Conservation (phyloP, 2,113 vertebrate species). For the Phaetusa simplex region DNA sequence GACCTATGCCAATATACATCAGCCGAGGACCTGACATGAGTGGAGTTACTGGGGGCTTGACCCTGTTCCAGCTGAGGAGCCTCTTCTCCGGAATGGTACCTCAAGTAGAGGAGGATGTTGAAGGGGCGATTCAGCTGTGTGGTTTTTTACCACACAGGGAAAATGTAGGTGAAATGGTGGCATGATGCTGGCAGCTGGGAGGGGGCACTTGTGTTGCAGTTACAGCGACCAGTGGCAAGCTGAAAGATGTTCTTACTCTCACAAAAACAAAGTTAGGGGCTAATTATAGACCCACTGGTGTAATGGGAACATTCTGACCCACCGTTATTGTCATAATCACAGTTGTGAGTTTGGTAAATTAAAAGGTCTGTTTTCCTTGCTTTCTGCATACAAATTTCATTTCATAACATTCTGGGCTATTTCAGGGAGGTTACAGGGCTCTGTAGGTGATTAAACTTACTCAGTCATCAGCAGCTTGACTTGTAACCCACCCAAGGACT, state of each 20-base stretch:
- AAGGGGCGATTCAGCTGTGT: background rate
- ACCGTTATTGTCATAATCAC: constrained; percentile 14
- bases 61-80: background rate
- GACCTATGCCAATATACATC: background rate
- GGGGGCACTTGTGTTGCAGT: background rate
- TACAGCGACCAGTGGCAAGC: background rate
- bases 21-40: background rate
- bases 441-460: constrained; percentile 23
- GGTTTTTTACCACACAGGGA: background rate
- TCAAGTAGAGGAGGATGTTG: background rate
- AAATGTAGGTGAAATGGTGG: background rate
- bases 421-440: background rate
- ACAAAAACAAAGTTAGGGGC: background rate
- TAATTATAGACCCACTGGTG: constrained; percentile 6
- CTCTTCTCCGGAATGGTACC: background rate
- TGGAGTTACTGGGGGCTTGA: background rate
- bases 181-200: background rate
- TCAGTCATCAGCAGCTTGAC: background rate
- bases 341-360: constrained; percentile 19
- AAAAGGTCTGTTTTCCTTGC: constrained; percentile 20
- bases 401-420: constrained; percentile 1
- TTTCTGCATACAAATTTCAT: background rate
- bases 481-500: background rate
- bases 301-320: constrained; percentile 34
- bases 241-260: background rate